Base-by-base conservation (phyloP, 2,888 invertebrate genomes). In the Odontocolon sp. region DNA sequence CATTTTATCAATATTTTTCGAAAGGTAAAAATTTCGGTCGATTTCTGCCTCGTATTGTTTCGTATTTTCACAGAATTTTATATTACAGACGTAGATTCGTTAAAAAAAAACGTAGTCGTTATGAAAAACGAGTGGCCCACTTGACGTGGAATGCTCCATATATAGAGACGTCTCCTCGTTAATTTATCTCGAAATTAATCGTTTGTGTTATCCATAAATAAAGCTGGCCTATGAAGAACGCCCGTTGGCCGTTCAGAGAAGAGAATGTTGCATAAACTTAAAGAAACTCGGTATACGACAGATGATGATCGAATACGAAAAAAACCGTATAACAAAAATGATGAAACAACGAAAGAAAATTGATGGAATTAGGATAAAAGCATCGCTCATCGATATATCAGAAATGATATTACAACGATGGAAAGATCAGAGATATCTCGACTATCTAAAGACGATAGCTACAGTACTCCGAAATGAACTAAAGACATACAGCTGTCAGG, bases 191-290 rank as follows among this genome's bases (percentile, higher is more conserved):
- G n/a, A n/a, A 11, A 45, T 45, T 8, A 14, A 23, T 31, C 21
- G 8, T 50, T 0, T 50, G 26, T 52, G 33, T 40, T 16, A 4
- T 1, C 8, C 0, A 47, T 38, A 16, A 57, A 9, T 9, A 0
- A 50, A 75, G 78, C 42, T 16, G 3, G 42, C 47, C 14, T 78
- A 75, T 14, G 78, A 75, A 16, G 38, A 67, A 9, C 57, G 38
- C 23, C 75, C 78, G 38, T 42, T 75, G 57, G 71, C 78, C 5
- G 6, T 45, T 1, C 31, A 71, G 23, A 63, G 78, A 33, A 40
- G 57, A 6, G 2, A 16, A 36, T 50, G 42, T 52, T 36, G 36
- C 9, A 36, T 56, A 26, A 21, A 45, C 11, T 28, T 36, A 8
- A 63, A 75, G 23, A 26, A 52, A 33, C 52, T 71, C 0, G 63